phyloP scores from a whole-genome alignment of 2,113 vertebrate species.

The Microtus oregoni region DNA sequence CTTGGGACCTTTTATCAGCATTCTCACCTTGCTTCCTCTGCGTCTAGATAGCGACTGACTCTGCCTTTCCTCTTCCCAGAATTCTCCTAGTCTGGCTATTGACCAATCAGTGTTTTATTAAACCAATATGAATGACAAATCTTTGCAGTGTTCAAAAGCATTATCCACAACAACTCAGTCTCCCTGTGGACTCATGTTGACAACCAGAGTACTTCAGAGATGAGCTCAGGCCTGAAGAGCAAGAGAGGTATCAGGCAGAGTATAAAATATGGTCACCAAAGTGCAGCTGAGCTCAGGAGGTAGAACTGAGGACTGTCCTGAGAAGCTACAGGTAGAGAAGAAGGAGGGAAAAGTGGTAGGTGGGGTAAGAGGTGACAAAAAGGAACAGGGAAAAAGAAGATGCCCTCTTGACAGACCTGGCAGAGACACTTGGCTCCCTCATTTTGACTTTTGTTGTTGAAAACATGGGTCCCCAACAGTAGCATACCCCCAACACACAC shows the following conservation, averaged over 20 bases:
- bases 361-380: not conserved
- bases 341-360: no score
- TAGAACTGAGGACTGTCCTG: not conserved
- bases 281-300: not conserved
- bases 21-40: no score
- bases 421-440: not conserved
- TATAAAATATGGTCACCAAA: not conserved
- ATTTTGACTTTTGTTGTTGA: not conserved
- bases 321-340: not conserved
- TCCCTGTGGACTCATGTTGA: not conserved
- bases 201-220: not conserved
- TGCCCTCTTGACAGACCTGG: not conserved
- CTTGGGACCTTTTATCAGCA: no score
- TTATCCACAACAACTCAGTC: not conserved
- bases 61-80: no score
- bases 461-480: not conserved
- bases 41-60: no score
- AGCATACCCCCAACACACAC: not conserved
- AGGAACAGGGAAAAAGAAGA: not conserved
- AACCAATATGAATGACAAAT: no score
- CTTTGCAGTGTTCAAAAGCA: no score
- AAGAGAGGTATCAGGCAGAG: not conserved
- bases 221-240: not conserved
- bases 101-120: no score
- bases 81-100: no score